Conservation (phyloP, 2,113 vertebrate species). For the Charina bottae region DNA sequence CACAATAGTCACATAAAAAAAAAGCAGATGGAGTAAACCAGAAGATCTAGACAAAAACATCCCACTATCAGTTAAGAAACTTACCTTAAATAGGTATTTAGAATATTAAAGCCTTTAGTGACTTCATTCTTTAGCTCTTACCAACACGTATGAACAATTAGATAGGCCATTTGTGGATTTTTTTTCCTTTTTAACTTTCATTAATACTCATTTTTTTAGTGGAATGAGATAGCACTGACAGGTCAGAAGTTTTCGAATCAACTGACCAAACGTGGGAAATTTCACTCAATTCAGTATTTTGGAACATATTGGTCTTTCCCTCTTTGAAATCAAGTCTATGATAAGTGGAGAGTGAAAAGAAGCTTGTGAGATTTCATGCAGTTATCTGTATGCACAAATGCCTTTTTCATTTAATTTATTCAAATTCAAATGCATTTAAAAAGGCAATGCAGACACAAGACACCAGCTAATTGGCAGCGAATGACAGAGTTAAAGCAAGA, state of each 20-base stretch:
- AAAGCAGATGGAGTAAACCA: neutral
- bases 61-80: neutral
- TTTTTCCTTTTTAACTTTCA: neutral
- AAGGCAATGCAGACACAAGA: slow-evolving; percentile 76
- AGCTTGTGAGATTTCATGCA: slow-evolving; percentile 82
- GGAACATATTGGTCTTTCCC: slow-evolving; percentile 74
- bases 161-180: neutral
- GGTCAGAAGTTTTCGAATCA: slow-evolving; percentile 12
- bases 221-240: slow-evolving; percentile 37
- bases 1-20: too few relatives aligned
- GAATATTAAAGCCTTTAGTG: neutral
- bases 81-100: neutral
- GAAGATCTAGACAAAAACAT: neutral
- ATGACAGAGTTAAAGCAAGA: slow-evolving; percentile 78
- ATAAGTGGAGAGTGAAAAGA: slow-evolving; percentile 74
- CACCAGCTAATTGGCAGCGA: slow-evolving; percentile 79
- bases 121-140: slow-evolving; percentile 31
- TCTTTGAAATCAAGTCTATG: slow-evolving; percentile 59
- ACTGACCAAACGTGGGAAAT: neutral
- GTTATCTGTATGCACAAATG: slow-evolving; percentile 73
- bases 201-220: neutral
- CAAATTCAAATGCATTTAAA: slow-evolving; percentile 71
- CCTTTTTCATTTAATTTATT: slow-evolving; percentile 71
- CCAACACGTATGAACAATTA: neutral
- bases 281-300: slow-evolving; percentile 49